A percentile compares a stretch with the other conserved stretches of the same genome.
Conservation (phyloP, 1,140 invertebrate species). For the Venturia canescens region DNA sequence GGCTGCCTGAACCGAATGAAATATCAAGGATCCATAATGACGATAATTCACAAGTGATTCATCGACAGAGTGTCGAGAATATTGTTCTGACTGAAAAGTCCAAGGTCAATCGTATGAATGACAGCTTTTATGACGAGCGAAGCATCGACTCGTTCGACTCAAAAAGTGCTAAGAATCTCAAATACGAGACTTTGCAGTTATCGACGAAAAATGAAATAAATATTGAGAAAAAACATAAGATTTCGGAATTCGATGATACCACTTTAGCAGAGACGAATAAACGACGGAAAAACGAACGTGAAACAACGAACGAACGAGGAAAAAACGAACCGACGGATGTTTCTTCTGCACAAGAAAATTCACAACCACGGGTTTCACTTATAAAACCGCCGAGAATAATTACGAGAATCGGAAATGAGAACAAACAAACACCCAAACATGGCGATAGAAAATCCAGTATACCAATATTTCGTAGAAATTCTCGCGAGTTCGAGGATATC, state of each 20-base stretch:
- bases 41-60: slow-evolving; percentile 11
- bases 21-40: not conserved
- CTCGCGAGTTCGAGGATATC: slow-evolving; percentile 74
- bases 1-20: slow-evolving; percentile 5
- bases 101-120: slow-evolving; percentile 31
- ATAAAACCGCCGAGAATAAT: slow-evolving; percentile 67
- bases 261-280: slow-evolving; percentile 48
- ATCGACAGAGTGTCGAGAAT: slow-evolving; percentile 20
- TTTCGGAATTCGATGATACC: slow-evolving; percentile 28
- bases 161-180: not conserved
- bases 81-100: slow-evolving; percentile 15
- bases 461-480: slow-evolving; percentile 71
- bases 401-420: slow-evolving; percentile 61
- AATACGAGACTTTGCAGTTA: not conserved
- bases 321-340: slow-evolving; percentile 43
- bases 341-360: slow-evolving; percentile 13
- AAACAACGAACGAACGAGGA: slow-evolving; percentile 54
- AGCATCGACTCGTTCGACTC: not conserved
- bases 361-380: slow-evolving; percentile 56
- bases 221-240: slow-evolving; percentile 44
- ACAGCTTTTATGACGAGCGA: slow-evolving; percentile 9
- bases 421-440: slow-evolving; percentile 64
- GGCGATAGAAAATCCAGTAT: slow-evolving; percentile 72
- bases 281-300: slow-evolving; percentile 53
- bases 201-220: slow-evolving; percentile 36